Conservation (phyloP, 1,140 invertebrate species). For the Mylabris phalerata region DNA sequence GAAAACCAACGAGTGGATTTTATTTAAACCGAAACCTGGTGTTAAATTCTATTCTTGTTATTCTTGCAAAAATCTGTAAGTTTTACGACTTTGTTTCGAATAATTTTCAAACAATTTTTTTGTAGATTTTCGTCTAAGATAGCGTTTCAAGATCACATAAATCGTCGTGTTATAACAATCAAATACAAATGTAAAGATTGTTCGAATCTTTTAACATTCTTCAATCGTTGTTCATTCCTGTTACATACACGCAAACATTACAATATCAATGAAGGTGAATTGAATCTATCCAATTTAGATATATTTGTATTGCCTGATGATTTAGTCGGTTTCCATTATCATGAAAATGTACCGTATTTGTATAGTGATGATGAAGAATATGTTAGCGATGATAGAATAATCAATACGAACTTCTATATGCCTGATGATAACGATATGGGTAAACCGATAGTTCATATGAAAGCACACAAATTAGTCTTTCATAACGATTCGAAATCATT, state of each 20-base stretch:
- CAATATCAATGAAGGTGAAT: slow-evolving; percentile 20
- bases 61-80: slow-evolving; percentile 34
- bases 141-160: slow-evolving; percentile 34
- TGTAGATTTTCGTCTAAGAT: slow-evolving; percentile 32
- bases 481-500: slow-evolving; percentile 12
- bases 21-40: slow-evolving; percentile 31
- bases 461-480: slow-evolving; percentile 29
- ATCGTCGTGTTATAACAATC: slow-evolving; percentile 27
- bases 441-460: slow-evolving; percentile 23
- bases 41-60: slow-evolving; percentile 35
- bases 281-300: slow-evolving; percentile 30
- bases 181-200: slow-evolving; percentile 32
- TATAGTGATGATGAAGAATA: slow-evolving; percentile 32
- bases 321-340: slow-evolving; percentile 28
- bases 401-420: slow-evolving; percentile 32
- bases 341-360: slow-evolving; percentile 26
- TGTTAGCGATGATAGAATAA: neutral
- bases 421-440: slow-evolving; percentile 26
- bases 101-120: slow-evolving; percentile 5
- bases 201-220: slow-evolving; percentile 24
- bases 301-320: slow-evolving; percentile 24
- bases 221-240: slow-evolving; percentile 35
- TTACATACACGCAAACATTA: slow-evolving; percentile 34
- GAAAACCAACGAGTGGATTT: slow-evolving; percentile 30
- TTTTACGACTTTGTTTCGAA: neutral